phyloP scores from a whole-genome alignment of 1,140 invertebrate genomes.

The Propsilocerus akamusi region DNA sequence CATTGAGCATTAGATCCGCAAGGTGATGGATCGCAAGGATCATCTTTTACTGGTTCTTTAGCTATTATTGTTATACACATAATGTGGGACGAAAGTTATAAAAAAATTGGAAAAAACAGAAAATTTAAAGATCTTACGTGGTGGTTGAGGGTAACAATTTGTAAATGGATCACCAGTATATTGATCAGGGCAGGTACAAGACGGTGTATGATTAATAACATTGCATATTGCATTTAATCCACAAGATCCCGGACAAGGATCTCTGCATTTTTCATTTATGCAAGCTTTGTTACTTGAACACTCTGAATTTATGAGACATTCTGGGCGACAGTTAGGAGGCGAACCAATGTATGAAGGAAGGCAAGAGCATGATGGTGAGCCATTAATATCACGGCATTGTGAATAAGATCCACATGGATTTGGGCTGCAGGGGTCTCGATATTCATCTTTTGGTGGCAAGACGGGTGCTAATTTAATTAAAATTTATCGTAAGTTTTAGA shows the following conservation, averaged over 20 bases:
- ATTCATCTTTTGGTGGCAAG: constrained; percentile 16
- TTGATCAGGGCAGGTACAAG: constrained; percentile 58
- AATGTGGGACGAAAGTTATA: background rate
- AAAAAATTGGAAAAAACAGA: background rate
- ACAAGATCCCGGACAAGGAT: constrained; percentile 72
- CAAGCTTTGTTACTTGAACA: constrained; percentile 64
- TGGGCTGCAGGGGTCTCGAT: constrained; percentile 51
- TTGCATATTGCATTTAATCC: constrained; percentile 63
- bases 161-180: constrained; percentile 73
- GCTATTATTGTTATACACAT: constrained; percentile 8
- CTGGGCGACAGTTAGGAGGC: constrained; percentile 63
- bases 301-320: constrained; percentile 65
- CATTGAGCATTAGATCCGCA: constrained; percentile 68
- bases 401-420: constrained; percentile 69
- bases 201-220: constrained; percentile 59
- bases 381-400: constrained; percentile 48
- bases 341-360: constrained; percentile 55
- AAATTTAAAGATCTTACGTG: constrained; percentile 17
- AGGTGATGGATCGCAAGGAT: constrained; percentile 61
- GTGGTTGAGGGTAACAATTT: constrained; percentile 38
- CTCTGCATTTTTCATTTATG: constrained; percentile 56
- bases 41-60: constrained; percentile 8
- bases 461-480: constrained; percentile 18
- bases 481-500: no score
- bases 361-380: constrained; percentile 60